Percentiles rank a stretch among this genome's conserved stretches.
Conservation (phyloP, 2,797 vertebrate species). For the Sebastes iracundus region DNA sequence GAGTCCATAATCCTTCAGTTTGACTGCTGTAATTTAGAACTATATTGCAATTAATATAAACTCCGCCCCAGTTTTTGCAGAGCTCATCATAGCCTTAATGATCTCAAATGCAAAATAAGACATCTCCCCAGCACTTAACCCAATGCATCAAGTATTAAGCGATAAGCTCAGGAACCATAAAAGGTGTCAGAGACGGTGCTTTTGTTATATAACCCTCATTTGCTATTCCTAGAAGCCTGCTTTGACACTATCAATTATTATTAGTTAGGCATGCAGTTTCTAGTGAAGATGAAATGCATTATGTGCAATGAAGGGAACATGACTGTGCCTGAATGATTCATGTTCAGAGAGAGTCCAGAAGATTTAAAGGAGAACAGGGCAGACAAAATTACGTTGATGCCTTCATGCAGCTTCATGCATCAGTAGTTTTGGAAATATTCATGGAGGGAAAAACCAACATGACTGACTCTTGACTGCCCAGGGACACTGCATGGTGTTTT, state of each 20-base stretch:
- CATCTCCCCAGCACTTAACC: conserved; percentile 56
- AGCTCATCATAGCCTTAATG: conserved; percentile 50
- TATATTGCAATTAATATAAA: conserved; percentile 29
- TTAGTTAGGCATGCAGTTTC: conserved; percentile 56
- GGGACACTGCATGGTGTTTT: conserved; percentile 76
- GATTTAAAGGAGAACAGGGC: conserved; percentile 22
- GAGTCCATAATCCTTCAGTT: neutral
- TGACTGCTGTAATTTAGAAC: conserved; percentile 26
- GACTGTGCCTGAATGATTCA: neutral
- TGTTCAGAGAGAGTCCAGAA: neutral
- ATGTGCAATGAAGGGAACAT: conserved; percentile 28
- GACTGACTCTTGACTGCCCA: conserved; percentile 51
- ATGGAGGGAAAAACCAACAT: conserved; percentile 46
- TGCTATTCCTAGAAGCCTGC: conserved; percentile 43
- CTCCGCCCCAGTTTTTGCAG: conserved; percentile 4
- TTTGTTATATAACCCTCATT: conserved; percentile 59
- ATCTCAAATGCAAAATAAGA: conserved; percentile 72
- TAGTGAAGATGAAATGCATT: conserved; percentile 56
- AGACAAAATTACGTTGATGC: conserved; percentile 2
- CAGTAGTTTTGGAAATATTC: conserved; percentile 47
- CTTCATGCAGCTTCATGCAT: conserved; percentile 34
- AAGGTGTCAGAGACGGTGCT: conserved; percentile 52
- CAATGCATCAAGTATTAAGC: conserved; percentile 41
- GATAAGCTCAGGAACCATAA: conserved; percentile 62
- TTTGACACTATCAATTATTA: conserved; percentile 67